These are phyloP conservation scores for Drosophila quadrilineata DNA, from an alignment of 1,140 invertebrate species.

Conservation along the genomic window DNA sequence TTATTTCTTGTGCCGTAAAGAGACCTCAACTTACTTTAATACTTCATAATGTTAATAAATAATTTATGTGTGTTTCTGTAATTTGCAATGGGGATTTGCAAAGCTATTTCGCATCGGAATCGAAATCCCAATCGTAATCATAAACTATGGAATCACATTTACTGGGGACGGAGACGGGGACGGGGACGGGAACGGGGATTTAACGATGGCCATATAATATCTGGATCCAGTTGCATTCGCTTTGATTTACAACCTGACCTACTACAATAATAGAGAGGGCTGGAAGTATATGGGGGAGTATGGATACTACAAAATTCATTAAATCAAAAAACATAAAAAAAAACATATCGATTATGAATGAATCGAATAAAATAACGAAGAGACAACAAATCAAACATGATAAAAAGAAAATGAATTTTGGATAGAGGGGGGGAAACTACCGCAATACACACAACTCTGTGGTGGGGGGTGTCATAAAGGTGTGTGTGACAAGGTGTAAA, in stretches of 20 bases:
- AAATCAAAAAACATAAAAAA: constrained; percentile 59
- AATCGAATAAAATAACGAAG: constrained; percentile 70
- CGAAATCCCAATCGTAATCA: no score
- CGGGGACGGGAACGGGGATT: no score
- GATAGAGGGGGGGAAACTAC: constrained; percentile 27
- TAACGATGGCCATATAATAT: not conserved
- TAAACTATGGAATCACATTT: not conserved
- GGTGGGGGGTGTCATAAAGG: constrained; percentile 6
- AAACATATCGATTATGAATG: constrained; percentile 75
- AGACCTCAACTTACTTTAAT: no score
- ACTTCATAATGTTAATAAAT: no score
- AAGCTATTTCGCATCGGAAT: no score
- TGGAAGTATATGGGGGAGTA: not conserved
- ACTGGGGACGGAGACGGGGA: not conserved
- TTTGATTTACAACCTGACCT: constrained; percentile 75
- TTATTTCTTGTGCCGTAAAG: no score
- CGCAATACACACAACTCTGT: constrained; percentile 20
- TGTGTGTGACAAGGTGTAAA: constrained; percentile 63
- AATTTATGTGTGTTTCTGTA: constrained; percentile 11
- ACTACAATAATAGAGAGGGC: constrained; percentile 49
- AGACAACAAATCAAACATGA: constrained; percentile 76
- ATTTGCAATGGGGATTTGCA: constrained; percentile 1
- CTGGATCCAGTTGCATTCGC: constrained; percentile 17
- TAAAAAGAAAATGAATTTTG: constrained; percentile 77
- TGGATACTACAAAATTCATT: constrained; percentile 68